These are phyloP conservation scores for Pangasius macronema DNA, from an alignment of 2,797 vertebrate species.

Conservation along the genomic window DNA sequence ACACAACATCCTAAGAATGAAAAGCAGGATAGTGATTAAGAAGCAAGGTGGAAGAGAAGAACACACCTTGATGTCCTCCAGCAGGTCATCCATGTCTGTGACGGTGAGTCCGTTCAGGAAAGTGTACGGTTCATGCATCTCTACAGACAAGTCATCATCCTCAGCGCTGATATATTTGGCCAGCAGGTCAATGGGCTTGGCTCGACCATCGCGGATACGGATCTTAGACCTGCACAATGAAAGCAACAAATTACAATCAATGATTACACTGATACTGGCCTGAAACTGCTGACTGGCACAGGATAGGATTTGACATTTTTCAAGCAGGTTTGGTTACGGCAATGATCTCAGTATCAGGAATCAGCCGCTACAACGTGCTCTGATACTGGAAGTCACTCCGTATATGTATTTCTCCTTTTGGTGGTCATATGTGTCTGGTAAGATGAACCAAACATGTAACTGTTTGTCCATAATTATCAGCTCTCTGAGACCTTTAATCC, in stretches of 20 bases:
- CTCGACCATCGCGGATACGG: conserved; percentile 91
- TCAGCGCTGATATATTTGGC: conserved; percentile 98
- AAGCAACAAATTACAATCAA: background rate
- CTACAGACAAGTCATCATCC: conserved; percentile 93
- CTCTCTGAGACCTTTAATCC: background rate
- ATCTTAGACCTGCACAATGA: conserved; percentile 87
- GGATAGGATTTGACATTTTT: background rate
- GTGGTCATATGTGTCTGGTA: background rate
- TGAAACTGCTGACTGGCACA: background rate
- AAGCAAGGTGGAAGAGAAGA: background rate
- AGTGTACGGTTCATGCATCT: conserved; percentile 98
- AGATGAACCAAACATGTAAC: background rate
- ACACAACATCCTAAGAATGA: background rate
- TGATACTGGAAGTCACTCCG: background rate
- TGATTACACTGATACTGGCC: background rate
- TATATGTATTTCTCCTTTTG: background rate
- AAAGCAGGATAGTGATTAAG: background rate
- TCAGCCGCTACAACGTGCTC: background rate
- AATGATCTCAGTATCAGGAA: background rate
- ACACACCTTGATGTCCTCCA: conserved; percentile 95
- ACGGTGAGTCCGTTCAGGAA: conserved; percentile 95
- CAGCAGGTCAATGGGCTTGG: conserved; percentile 94
- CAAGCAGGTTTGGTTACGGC: background rate
- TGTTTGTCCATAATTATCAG: background rate
- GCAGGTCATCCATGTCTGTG: conserved; percentile 95